Evolutionary conservation across 1,140 invertebrate genomes (phyloP).

Genomic region (Semibalanus balanoides): DNA sequence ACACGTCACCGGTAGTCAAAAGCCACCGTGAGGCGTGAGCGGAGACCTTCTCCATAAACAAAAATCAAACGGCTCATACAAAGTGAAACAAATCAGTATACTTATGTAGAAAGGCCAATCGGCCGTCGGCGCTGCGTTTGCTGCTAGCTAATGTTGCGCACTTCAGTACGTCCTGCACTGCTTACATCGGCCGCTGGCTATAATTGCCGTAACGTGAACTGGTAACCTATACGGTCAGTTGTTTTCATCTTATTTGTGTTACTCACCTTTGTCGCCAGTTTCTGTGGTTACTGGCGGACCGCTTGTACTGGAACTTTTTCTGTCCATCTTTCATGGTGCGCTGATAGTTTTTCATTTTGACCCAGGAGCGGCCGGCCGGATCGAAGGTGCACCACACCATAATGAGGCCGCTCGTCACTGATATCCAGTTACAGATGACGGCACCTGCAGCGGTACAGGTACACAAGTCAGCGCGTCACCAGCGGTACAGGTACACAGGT

Average conservation of each 20-base stretch:
- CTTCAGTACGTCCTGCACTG: too few species aligned
- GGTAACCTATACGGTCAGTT: too few species aligned
- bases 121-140: too few species aligned
- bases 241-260: too few species aligned
- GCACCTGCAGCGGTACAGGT: conserved; percentile 41
- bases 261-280: conserved; percentile 77
- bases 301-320: conserved; percentile 50
- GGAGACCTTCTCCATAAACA: too few species aligned
- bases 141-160: too few species aligned
- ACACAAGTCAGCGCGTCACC: not conserved
- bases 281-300: conserved; percentile 54
- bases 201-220: too few species aligned
- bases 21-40: too few species aligned
- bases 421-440: conserved; percentile 62
- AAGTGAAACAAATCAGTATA: too few species aligned
- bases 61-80: too few species aligned
- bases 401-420: conserved; percentile 54
- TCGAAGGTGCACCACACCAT: conserved; percentile 81
- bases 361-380: conserved; percentile 74
- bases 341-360: conserved; percentile 83
- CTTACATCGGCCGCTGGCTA: too few species aligned
- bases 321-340: conserved; percentile 57
- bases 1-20: not conserved
- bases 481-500: not conserved
- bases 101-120: too few species aligned